Percentiles rank a stretch among this genome's conserved stretches.
These are phyloP conservation scores for Philonicus albiceps DNA, from an alignment of 2,888 invertebrate species.

Conservation along the genomic window DNA sequence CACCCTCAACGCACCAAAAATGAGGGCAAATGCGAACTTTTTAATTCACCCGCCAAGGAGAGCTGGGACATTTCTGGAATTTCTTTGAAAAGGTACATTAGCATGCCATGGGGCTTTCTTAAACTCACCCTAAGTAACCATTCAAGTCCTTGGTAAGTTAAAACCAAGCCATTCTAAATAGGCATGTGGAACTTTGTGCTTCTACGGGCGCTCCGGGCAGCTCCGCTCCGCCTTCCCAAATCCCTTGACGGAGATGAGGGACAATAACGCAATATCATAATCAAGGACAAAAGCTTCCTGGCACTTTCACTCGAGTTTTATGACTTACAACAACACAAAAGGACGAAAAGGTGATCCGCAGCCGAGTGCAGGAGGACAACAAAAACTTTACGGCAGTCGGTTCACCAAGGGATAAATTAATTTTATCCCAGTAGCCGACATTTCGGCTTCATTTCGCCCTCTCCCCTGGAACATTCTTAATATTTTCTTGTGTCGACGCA, in stretches of 20 bases:
- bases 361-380: constrained; percentile 22
- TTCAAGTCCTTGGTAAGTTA: constrained; percentile 20
- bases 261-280: constrained; percentile 34
- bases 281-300: constrained; percentile 28
- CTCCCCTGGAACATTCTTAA: neutral
- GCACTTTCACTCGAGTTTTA: constrained; percentile 27
- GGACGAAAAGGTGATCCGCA: constrained; percentile 27
- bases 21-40: constrained; percentile 15
- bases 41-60: constrained; percentile 31
- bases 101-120: constrained; percentile 30
- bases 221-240: neutral
- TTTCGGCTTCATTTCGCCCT: neutral
- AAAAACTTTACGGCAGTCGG: constrained; percentile 13
- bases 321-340: constrained; percentile 4
- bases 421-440: constrained; percentile 12
- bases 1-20: neutral
- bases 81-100: constrained; percentile 32
- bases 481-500: neutral
- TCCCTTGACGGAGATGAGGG: constrained; percentile 21
- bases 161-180: constrained; percentile 11
- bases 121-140: constrained; percentile 8
- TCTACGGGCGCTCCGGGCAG: neutral
- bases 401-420: constrained; percentile 28
- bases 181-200: constrained; percentile 21
- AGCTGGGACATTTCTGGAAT: constrained; percentile 8